Base-by-base conservation (phyloP, 2,797 vertebrate species). In the Rachycentron canadum region DNA sequence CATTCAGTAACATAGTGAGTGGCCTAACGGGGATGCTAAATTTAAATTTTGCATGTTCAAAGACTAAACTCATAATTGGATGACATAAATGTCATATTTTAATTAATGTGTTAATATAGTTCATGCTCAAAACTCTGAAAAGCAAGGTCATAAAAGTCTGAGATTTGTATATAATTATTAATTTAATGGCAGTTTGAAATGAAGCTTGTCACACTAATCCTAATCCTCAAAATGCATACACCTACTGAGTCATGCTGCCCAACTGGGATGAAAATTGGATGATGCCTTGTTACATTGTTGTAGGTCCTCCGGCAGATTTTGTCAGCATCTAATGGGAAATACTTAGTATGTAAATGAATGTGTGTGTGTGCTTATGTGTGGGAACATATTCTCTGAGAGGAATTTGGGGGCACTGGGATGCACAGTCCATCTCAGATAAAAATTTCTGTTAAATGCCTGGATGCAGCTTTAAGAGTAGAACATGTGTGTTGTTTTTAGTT, bases 351-450 rank as follows among this genome's bases (percentile, higher is more conserved):
- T 61, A 28, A 55, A 10, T 59, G 9, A 55, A 14, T 52, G 13
- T 53, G 26, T 73, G 17, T 58, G 8, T 61, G 23, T 59, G 21
- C 25, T 50, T 57, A 40, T 49, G 63, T 65, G 65, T 73, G 36
- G 69, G 50, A 70, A 61, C 26, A 78, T 40, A 84, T 79, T 57
- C n/a, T 53, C 43, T 80, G 66, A 71, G 72, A 69, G 13, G 43
- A 82, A 21, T 66, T 53, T 79, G 16, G 16, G 62, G 38, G 38
- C 52, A 76, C 50, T 52, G 32, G 26, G 41, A 69, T 21, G n/a
- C 38, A 45, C 30, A 45, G 43, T 55, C n/a, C 19, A 26, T 56
- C 23, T 73, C 32, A 53, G 16, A 32, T 55, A 36, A 34, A 34
- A 25, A 19, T 4, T 66, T 17, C 17, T 28, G 13, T 61, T 45